Conservation (phyloP, 2,797 vertebrate species). For the Carapus acus region DNA sequence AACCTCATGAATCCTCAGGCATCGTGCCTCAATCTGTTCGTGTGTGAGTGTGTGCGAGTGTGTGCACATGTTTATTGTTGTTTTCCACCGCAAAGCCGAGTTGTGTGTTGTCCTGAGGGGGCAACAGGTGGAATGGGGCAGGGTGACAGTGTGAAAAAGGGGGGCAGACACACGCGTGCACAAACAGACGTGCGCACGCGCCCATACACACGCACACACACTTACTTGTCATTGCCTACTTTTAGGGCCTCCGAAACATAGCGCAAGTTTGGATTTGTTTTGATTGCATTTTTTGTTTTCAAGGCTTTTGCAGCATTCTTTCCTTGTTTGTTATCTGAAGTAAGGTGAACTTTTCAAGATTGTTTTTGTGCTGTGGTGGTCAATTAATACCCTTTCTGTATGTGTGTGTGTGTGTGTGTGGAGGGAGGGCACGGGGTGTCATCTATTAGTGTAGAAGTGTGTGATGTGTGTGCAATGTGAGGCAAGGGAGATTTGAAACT, state of each 20-base stretch:
- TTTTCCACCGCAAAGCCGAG: slow-evolving; percentile 42
- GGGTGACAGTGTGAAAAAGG: slow-evolving; percentile 23
- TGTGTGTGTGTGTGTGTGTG: too few relatives aligned
- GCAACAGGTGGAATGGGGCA: slow-evolving; percentile 69
- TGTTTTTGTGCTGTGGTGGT: too few relatives aligned
- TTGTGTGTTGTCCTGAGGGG: slow-evolving; percentile 47
- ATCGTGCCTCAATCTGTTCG: slow-evolving; percentile 12
- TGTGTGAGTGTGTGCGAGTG: slow-evolving; percentile 4
- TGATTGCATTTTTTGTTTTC: too few relatives aligned
- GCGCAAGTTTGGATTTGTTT: too few relatives aligned
- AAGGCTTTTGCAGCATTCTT: too few relatives aligned
- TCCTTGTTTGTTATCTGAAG: too few relatives aligned
- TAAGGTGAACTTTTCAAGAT: too few relatives aligned
- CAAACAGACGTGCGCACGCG: background rate
- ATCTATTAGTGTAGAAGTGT: slow-evolving; percentile 11
- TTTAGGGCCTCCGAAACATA: too few relatives aligned
- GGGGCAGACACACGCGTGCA: slow-evolving; percentile 33
- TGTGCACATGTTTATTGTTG: slow-evolving; percentile 23
- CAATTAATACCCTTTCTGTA: too few relatives aligned
- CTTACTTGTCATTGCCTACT: slow-evolving; percentile 57
- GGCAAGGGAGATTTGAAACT: slow-evolving; percentile 12
- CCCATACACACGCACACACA: slow-evolving; percentile 50
- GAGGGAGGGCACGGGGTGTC: too few relatives aligned
- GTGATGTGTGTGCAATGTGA: slow-evolving; percentile 27
- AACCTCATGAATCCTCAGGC: slow-evolving; percentile 11